phyloP scores from a whole-genome alignment of 2,113 vertebrate genomes.

The Bufo gargarizans region DNA sequence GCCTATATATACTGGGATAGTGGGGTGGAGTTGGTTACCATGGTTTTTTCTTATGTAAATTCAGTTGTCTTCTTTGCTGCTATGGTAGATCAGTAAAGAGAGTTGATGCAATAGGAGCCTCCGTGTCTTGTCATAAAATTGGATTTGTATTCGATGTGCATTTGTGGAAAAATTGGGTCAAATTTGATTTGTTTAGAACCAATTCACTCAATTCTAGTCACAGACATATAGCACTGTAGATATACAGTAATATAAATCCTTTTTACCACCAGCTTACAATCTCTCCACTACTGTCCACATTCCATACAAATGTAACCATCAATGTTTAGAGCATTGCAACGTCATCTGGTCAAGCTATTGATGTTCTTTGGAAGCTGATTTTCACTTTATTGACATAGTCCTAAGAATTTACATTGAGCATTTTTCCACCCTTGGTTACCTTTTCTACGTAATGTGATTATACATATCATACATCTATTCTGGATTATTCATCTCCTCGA shows the following conservation, averaged over 20 bases:
- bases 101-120: too few species aligned
- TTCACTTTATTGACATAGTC: neutral
- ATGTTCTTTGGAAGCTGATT: neutral
- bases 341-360: neutral
- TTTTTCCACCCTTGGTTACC: neutral
- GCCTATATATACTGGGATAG: too few species aligned
- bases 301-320: neutral
- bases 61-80: too few species aligned
- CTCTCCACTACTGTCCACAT: neutral
- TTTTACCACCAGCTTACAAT: neutral
- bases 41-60: too few species aligned
- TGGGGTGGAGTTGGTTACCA: too few species aligned
- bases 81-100: too few species aligned
- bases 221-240: too few species aligned
- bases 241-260: neutral
- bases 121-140: too few species aligned
- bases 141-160: too few species aligned
- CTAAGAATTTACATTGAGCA: neutral
- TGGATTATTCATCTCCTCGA: neutral
- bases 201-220: too few species aligned
- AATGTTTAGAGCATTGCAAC: neutral
- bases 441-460: neutral
- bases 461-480: conserved; percentile 4
- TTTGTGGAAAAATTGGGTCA: too few species aligned
- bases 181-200: too few species aligned